Conservation (phyloP, 1,140 invertebrate genomes). For the Calosoma granatense region DNA sequence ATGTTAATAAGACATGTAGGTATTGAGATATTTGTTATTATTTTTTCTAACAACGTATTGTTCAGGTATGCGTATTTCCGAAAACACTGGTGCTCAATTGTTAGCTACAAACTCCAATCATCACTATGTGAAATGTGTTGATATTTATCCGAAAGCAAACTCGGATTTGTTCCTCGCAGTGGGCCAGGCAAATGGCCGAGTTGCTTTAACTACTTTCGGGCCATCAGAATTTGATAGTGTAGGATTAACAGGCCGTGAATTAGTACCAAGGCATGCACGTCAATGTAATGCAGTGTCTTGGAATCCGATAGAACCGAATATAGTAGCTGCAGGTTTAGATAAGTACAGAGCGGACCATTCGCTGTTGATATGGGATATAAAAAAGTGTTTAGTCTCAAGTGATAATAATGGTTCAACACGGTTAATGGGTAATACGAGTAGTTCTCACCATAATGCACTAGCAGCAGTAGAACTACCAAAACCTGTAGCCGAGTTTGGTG, state of each 20-base stretch:
- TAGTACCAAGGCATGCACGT: slow-evolving; percentile 68
- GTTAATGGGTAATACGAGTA: slow-evolving; percentile 17
- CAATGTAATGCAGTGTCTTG: slow-evolving; percentile 81
- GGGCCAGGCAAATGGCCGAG: slow-evolving; percentile 77
- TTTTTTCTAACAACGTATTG: slow-evolving; percentile 19
- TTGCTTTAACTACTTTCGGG: slow-evolving; percentile 68
- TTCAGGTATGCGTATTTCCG: slow-evolving; percentile 55
- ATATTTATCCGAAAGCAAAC: slow-evolving; percentile 61
- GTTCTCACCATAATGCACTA: slow-evolving; percentile 15
- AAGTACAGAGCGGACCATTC: slow-evolving; percentile 76
- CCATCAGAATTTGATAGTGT: slow-evolving; percentile 54
- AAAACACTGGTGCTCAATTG: slow-evolving; percentile 52
- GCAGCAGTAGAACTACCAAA: slow-evolving; percentile 34
- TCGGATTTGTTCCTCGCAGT: slow-evolving; percentile 71
- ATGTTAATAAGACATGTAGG: slow-evolving; percentile 45
- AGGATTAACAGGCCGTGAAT: slow-evolving; percentile 61
- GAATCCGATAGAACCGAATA: slow-evolving; percentile 75
- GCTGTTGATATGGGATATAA: slow-evolving; percentile 70
- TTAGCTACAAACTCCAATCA: slow-evolving; percentile 54
- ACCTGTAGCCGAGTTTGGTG: slow-evolving; percentile 55
- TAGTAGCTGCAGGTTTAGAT: slow-evolving; percentile 77
- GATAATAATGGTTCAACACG: slow-evolving; percentile 26
- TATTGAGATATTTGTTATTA: slow-evolving; percentile 19
- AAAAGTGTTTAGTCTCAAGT: slow-evolving; percentile 36
- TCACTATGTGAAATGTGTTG: slow-evolving; percentile 65